These are phyloP conservation scores for Sebastes miniatus DNA, from an alignment of 2,797 vertebrate species.

Conservation along the genomic window DNA sequence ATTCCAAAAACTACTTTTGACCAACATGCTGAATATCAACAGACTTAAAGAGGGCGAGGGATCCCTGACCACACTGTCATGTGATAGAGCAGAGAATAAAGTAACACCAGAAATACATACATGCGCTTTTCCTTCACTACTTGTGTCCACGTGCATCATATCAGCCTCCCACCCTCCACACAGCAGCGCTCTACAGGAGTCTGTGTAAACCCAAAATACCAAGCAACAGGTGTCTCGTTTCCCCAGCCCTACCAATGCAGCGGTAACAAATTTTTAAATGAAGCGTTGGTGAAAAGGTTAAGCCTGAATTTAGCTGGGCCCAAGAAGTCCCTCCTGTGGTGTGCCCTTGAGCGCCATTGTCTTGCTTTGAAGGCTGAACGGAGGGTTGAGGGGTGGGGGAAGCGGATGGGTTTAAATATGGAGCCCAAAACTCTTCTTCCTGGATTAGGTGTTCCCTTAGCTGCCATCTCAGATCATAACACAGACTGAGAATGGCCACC, in stretches of 20 bases:
- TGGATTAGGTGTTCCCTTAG: slow-evolving; percentile 66
- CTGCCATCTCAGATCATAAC: slow-evolving; percentile 49
- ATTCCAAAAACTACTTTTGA: not conserved
- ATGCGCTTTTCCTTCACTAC: slow-evolving; percentile 22
- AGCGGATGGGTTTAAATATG: slow-evolving; percentile 42
- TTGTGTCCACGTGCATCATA: slow-evolving; percentile 1
- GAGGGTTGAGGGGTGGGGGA: not conserved
- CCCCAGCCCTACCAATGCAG: slow-evolving; percentile 44
- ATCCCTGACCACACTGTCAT: not conserved
- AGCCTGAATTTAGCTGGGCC: slow-evolving; percentile 70
- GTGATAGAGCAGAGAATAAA: slow-evolving; percentile 33
- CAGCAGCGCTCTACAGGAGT: slow-evolving; percentile 9
- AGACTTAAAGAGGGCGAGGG: not conserved
- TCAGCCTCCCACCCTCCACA: not conserved
- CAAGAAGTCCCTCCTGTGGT: slow-evolving; percentile 37
- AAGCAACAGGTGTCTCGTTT: slow-evolving; percentile 68
- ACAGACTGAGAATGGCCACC: slow-evolving; percentile 9
- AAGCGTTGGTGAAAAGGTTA: slow-evolving; percentile 70
- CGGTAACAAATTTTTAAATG: slow-evolving; percentile 48
- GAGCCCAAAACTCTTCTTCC: slow-evolving; percentile 59
- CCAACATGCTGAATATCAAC: slow-evolving; percentile 5
- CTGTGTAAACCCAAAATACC: slow-evolving; percentile 63
- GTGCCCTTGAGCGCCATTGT: slow-evolving; percentile 64
- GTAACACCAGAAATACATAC: slow-evolving; percentile 55
- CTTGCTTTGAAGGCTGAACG: slow-evolving; percentile 35